These are phyloP conservation scores for Hapalemur alaotrensis DNA, from an alignment of 2,797 vertebrate genomes.

Conservation along the genomic window DNA sequence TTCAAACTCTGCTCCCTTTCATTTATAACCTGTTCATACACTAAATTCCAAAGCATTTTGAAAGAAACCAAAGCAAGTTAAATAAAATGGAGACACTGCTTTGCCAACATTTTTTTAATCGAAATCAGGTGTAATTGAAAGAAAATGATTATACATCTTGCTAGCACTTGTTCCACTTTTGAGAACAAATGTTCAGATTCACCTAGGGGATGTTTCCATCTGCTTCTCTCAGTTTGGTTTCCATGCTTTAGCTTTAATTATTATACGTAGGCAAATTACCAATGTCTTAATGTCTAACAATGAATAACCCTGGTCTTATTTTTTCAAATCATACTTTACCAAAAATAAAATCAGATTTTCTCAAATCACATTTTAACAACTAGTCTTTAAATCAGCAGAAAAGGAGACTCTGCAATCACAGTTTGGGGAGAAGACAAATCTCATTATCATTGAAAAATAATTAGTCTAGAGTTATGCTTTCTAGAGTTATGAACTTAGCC, in stretches of 20 bases:
- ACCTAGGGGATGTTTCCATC: slow-evolving; percentile 64
- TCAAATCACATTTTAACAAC: slow-evolving; percentile 43
- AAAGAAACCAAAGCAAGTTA: not conserved
- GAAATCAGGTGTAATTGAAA: slow-evolving; percentile 47
- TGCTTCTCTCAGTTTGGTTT: slow-evolving; percentile 58
- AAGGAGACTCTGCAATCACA: not conserved
- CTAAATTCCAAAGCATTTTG: not conserved
- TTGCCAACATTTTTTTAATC: not conserved
- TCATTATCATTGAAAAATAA: not conserved
- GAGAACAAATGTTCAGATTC: slow-evolving; percentile 36
- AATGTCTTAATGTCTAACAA: not conserved
- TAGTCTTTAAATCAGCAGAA: not conserved
- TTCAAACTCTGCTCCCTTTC: not conserved
- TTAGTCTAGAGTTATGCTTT: not conserved
- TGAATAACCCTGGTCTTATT: slow-evolving; percentile 58
- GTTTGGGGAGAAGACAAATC: not conserved
- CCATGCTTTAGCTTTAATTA: slow-evolving; percentile 56
- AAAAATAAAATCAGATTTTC: slow-evolving; percentile 43
- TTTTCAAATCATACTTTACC: slow-evolving; percentile 67
- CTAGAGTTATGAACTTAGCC: not conserved
- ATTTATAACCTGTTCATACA: not conserved
- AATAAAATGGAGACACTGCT: slow-evolving; percentile 28
- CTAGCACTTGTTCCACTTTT: slow-evolving; percentile 52
- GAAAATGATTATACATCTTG: not conserved
- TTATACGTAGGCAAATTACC: slow-evolving; percentile 48